Conservation (phyloP, 2,113 vertebrate species). For the Siniperca knerii region DNA sequence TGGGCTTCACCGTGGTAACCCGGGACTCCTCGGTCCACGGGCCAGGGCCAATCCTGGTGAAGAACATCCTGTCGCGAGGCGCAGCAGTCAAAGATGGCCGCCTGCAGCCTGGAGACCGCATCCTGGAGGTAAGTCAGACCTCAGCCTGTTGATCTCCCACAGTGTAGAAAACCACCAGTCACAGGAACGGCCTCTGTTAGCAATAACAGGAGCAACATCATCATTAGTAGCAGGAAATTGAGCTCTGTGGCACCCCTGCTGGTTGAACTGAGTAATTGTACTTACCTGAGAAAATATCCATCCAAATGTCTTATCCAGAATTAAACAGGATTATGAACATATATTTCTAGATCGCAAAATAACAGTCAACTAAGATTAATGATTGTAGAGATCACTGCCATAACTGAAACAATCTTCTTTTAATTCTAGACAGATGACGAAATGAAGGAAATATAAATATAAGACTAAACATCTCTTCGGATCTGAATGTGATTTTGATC, state of each 20-base stretch:
- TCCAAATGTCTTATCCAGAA: background rate
- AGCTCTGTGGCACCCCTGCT: conserved; percentile 9
- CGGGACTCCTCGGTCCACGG: conserved; percentile 91
- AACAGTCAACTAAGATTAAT: background rate
- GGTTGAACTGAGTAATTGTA: background rate
- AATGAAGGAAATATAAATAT: too few species aligned
- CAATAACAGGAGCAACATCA: background rate
- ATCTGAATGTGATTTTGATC: too few species aligned
- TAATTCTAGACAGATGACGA: too few species aligned
- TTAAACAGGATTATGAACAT: background rate
- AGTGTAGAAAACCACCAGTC: background rate
- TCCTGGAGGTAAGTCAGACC: conserved; percentile 89
- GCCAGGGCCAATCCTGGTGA: conserved; percentile 95
- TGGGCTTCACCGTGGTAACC: conserved; percentile 97
- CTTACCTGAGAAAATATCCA: background rate
- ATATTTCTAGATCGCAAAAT: too few species aligned
- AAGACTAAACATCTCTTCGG: too few species aligned
- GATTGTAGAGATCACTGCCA: background rate
- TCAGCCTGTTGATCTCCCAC: background rate
- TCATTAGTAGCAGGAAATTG: background rate
- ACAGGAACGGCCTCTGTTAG: background rate
- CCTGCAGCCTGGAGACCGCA: conserved; percentile 93
- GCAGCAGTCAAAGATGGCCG: conserved; percentile 95
- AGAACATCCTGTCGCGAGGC: conserved; percentile 93
- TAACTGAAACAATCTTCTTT: too few species aligned